Conservation (phyloP, 2,888 invertebrate genomes). For the Zele albiditarsus region DNA sequence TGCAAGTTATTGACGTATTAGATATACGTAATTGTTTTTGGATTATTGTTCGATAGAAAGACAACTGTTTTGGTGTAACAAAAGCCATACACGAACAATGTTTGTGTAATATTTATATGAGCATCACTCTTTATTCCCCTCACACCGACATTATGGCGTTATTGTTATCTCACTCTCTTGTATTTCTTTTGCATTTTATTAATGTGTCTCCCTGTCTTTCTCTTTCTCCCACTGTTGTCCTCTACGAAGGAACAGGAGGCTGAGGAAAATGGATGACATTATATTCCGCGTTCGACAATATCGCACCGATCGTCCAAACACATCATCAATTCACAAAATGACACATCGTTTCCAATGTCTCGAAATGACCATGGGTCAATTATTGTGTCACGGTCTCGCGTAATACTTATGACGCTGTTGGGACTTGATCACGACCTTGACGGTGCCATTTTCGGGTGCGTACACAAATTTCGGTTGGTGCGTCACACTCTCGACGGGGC, state of each 20-base stretch:
- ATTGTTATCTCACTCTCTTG: background rate
- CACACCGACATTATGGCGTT: background rate
- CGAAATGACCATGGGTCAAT: background rate
- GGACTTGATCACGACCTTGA: conserved; percentile 23
- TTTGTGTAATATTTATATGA: conserved; percentile 4
- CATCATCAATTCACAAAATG: background rate
- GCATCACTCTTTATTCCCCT: background rate
- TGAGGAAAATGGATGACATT: conserved; percentile 20
- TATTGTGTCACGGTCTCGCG: conserved; percentile 17
- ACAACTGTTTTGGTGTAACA: conserved; percentile 22
- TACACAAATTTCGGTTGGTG: conserved; percentile 7
- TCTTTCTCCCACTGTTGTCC: background rate
- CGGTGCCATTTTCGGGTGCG: conserved; percentile 2
- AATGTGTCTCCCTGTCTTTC: background rate
- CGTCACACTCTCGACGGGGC: background rate
- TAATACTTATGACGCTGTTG: conserved; percentile 1
- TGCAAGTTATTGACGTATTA: conserved; percentile 23
- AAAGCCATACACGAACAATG: conserved; percentile 16
- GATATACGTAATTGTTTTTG: conserved; percentile 8
- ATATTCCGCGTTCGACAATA: background rate
- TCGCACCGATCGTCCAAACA: background rate
- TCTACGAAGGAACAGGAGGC: background rate
- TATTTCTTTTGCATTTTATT: background rate
- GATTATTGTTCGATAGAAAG: conserved; percentile 10
- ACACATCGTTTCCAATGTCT: background rate